phyloP scores from a whole-genome alignment of 1,140 invertebrate species.

The Zophobas morio region DNA sequence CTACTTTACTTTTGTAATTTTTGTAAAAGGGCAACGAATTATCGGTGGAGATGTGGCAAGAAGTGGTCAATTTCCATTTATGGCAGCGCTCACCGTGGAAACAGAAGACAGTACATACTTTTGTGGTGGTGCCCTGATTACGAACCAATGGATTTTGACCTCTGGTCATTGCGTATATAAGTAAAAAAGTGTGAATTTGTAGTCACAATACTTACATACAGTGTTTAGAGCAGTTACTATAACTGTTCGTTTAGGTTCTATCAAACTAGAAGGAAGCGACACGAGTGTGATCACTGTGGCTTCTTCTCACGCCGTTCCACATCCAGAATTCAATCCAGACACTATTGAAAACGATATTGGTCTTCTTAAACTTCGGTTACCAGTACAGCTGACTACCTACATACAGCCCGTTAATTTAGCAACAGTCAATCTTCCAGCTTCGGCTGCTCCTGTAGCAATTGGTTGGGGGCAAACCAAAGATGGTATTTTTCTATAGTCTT shows the following conservation, averaged over 20 bases:
- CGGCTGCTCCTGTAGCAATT: not conserved
- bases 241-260: not conserved
- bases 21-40: not conserved
- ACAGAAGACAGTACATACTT: not conserved
- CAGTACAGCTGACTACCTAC: not conserved
- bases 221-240: not conserved
- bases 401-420: not conserved
- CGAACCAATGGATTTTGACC: not conserved
- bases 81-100: not conserved
- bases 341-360: not conserved
- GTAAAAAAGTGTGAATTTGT: not conserved
- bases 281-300: not conserved
- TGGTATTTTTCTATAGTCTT: not conserved
- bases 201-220: not conserved
- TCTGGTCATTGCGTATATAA: not conserved
- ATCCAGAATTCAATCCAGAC: not conserved
- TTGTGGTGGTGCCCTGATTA: not conserved
- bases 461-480: not conserved
- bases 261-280: not conserved
- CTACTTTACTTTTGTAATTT: too few relatives aligned
- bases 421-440: not conserved
- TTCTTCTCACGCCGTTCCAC: not conserved
- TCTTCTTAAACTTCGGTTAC: not conserved
- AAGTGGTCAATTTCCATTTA: not conserved
- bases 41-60: not conserved